Evolutionary conservation across 2,888 invertebrate species (phyloP), one percentile per base, ranked within the genome.

Genomic region (Mythimna loreyi): DNA sequence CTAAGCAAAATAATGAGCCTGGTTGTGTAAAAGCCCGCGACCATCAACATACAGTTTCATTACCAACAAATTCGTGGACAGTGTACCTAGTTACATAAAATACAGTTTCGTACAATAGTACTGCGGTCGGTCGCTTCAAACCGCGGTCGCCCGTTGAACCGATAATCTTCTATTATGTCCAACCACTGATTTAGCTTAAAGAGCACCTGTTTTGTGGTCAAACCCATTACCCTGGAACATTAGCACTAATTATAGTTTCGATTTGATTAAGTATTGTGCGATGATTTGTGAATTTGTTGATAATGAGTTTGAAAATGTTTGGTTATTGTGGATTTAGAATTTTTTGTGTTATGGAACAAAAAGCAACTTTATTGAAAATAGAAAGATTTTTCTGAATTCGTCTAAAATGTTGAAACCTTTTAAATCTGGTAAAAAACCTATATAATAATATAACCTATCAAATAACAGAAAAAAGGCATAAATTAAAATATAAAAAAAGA

Each of bases 131-230:
- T 40, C 43, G 30, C 58, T 30, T 43, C 33, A 45, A 11, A n/a
- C 45, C 25, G 59, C 61, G 50, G 62, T 47, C 40, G 16, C 9
- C 30, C 43, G 25, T 25, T 23, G 62, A 69, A 64, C 61, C 58
- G 56, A 77, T 81, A 81, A 79, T 69, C 79, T 77, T 69, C 73
- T 63, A 76, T 76, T 68, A 72, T 69, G 73, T 65, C 43, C 64
- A 69, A 73, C 61, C 55, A 43, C 23, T 61, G 63, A 77, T 81
- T 77, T 62, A 53, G 73, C 53, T 69, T 67, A 73, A 77, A 70
- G 56, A 73, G 65, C 63, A 77, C 77, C 73, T 77, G 79, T 58
- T 67, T 28, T 68, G 78, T 3, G 81, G 78, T 80, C 4, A 13
- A 47, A 47, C 59, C 62, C 36, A 76, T 67, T 71, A 80, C 64